Base-by-base conservation (phyloP, 2,888 invertebrate genomes). In the Agrochola lota region DNA sequence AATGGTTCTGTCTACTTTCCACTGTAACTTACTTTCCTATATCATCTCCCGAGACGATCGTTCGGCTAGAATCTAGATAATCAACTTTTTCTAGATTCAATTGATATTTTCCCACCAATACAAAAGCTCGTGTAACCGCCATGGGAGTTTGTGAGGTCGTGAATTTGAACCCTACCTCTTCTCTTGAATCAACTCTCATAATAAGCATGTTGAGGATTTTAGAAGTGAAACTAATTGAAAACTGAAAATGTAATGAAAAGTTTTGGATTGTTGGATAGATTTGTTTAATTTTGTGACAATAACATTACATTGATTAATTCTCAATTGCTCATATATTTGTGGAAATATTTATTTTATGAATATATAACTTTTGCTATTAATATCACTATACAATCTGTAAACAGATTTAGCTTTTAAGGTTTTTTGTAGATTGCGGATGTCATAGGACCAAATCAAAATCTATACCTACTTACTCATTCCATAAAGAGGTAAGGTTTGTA, bases 1-100 rank as follows among this genome's bases (percentile, higher is more conserved):
- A 85, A 78, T 75, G 62, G 74, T 71, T 66, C 81, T 69, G 55
- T 62, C 83, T 83, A 62, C 77, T 71, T 77, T 67, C 74, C 59
- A 84, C 77, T 78, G 73, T 64, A 52, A 78, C 57, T 73, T 73
- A 63, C n/a, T 71, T 83, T 72, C 35, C 55, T 73, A 59, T 59
- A 71, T 68, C 73, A 79, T 82, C 71, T 78, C 40, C 59, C 26
- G 63, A 71, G 71, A 74, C 64, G 40, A 62, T 64, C 64, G 35
- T 60, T 77, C 30, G 6, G 35, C 20, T 69, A 69, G 46, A 71
- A 59, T 74, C 49, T 71, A 71, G 40, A 77, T 75, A 63, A 59
- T 66, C 68, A 78, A 74, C 57, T 77, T 71, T 20, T 62, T 59
- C 23, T 81, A 62, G 23, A 82, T 82, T 82, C 62, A 62, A 82